Base-by-base conservation (phyloP, 2,113 vertebrate genomes). In the Ellobius talpinus region DNA sequence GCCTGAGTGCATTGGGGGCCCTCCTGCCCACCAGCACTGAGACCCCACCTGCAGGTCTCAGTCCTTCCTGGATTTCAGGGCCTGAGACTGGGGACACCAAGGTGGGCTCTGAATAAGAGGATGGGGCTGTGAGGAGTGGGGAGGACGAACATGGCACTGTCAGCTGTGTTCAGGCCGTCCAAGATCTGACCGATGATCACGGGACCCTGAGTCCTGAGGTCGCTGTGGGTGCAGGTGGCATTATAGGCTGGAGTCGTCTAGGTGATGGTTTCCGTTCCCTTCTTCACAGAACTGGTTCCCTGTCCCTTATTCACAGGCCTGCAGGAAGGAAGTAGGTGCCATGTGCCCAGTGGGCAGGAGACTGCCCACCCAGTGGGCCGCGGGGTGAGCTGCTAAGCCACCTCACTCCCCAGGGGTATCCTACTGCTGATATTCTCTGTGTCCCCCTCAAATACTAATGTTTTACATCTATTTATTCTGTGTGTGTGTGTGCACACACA, bases 371-470 rank as follows among this genome's bases (percentile, higher is more conserved):
- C 39, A 65, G 82, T 36, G 82, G 21, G 50, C 29, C 31, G 31
- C 3, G 1, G 0, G 4, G 52, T 0, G 7, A 58, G 31, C n/a
- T 45, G 70, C 0, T 12, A n/a, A 14, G 58, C 7, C 3, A 1
- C 19, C 65, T 0, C 78, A 58, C 39, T 74, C 42, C 33, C 50
- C 33, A 23, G 50, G 36, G 29, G 77, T 13, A 21, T 7, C 73
- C 90, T 3, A 13, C 45, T 58, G 26, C 31, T 68, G 45, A 10
- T 9, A 12, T 55, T 12, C 33, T 4, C 36, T 36, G 17, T 79
- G 33, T 0, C 36, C 36, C 4, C 52, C 52, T 58, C 4, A 33
- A 55, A 12, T n/a, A n/a, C 33, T 81, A n/a, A 23, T 8, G 14
- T 61, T 61, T 61, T n/a, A 36, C 31, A 79, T 55, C 52, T 78